phyloP scores from a whole-genome alignment of 2,797 vertebrate species.

The Falco berigora region DNA sequence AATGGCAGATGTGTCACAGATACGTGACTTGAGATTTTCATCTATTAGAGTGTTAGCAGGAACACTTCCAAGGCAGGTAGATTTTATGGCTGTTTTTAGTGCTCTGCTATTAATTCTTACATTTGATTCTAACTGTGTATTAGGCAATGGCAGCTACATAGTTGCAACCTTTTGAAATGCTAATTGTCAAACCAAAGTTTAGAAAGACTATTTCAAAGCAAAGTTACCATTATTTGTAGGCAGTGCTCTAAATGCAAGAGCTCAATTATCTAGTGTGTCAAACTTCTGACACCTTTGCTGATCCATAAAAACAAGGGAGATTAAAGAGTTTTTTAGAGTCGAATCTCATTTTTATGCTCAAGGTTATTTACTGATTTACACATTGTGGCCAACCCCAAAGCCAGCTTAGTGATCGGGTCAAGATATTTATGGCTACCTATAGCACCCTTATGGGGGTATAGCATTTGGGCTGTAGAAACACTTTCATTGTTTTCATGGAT shows the following conservation, averaged over 20 bases:
- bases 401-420: not conserved
- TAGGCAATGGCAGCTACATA: constrained; percentile 41
- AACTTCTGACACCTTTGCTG: constrained; percentile 44
- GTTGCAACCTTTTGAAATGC: constrained; percentile 58
- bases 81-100: not conserved
- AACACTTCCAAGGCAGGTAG: not conserved
- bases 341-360: constrained; percentile 30
- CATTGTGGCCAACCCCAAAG: not conserved
- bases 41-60: not conserved
- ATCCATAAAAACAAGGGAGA: constrained; percentile 47
- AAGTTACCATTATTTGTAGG: constrained; percentile 41
- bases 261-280: constrained; percentile 50
- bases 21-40: not conserved
- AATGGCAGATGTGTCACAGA: fast-evolving
- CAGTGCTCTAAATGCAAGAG: constrained; percentile 45
- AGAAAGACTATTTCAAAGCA: constrained; percentile 51
- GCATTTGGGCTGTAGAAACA: not conserved
- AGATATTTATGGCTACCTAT: not conserved
- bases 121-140: not conserved
- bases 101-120: constrained; percentile 4
- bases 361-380: constrained; percentile 6
- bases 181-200: constrained; percentile 61
- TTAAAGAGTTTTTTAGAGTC: constrained; percentile 51
- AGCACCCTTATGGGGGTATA: not conserved
- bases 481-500: not conserved